Evolutionary conservation across 2,888 invertebrate species (phyloP).

Genomic region (Macrophya annulata): DNA sequence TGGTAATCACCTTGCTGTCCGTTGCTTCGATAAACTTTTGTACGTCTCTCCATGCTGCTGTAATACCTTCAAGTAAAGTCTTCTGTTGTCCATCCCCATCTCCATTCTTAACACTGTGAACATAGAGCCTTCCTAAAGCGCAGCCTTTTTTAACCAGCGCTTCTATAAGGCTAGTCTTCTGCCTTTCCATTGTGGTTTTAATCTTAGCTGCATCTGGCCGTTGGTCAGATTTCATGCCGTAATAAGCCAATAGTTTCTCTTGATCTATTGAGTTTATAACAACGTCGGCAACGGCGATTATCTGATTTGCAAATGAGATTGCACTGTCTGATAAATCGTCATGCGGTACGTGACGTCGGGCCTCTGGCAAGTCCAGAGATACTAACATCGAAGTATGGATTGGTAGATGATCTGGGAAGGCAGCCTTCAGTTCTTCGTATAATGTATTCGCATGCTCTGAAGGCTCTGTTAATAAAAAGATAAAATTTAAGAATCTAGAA

Average conservation of each 20-base stretch:
- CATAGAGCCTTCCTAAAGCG: conserved; percentile 85
- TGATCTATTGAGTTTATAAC: conserved; percentile 89
- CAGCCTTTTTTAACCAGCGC: conserved; percentile 89
- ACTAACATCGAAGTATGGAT: conserved; percentile 91
- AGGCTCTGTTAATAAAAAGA: conserved; percentile 78
- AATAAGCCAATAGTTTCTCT: conserved; percentile 89
- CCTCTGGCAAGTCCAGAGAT: conserved; percentile 85
- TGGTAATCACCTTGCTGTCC: conserved; percentile 86
- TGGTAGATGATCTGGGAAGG: conserved; percentile 89
- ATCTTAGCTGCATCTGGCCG: conserved; percentile 91
- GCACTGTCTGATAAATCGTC: conserved; percentile 75
- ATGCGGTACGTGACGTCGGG: conserved; percentile 79
- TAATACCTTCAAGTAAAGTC: conserved; percentile 82
- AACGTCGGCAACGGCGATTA: conserved; percentile 84
- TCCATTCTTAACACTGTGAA: conserved; percentile 74
- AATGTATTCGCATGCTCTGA: conserved; percentile 86
- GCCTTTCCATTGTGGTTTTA: conserved; percentile 93
- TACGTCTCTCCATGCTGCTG: conserved; percentile 85
- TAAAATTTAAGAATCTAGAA: conserved; percentile 14
- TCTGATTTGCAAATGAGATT: conserved; percentile 79
- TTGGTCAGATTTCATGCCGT: conserved; percentile 93
- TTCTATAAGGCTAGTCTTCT: conserved; percentile 90
- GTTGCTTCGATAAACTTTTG: conserved; percentile 91
- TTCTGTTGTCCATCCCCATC: conserved; percentile 73
- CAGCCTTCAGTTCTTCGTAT: conserved; percentile 88